A percentile compares a stretch with the other conserved stretches of the same genome.
phyloP scores from a whole-genome alignment of 2,113 vertebrate species.

The Urocolius indicus region DNA sequence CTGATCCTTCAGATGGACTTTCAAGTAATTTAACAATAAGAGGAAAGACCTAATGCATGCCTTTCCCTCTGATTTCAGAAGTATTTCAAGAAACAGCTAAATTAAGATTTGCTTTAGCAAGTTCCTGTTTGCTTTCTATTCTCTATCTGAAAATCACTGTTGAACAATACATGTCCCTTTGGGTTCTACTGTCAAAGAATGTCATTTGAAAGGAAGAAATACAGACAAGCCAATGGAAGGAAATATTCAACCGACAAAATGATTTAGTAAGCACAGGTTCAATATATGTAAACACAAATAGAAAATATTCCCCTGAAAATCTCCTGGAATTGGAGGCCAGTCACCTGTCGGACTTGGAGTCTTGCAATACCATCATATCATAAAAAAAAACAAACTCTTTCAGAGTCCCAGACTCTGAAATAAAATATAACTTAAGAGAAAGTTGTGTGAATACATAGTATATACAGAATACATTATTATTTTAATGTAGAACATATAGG shows the following conservation, averaged over 20 bases:
- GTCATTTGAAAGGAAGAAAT: neutral
- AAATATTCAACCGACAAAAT: neutral
- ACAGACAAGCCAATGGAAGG: neutral
- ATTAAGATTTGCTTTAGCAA: neutral
- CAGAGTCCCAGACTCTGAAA: neutral
- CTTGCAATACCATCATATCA: neutral
- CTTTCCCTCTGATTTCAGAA: neutral
- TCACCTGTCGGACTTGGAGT: neutral
- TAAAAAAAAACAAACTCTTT: neutral
- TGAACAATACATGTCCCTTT: neutral
- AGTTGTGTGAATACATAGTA: neutral
- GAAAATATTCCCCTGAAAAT: neutral
- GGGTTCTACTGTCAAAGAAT: neutral
- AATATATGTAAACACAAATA: slow-evolving; percentile 10
- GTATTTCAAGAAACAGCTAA: neutral
- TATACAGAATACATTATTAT: neutral
- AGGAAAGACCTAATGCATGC: neutral
- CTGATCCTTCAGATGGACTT: neutral
- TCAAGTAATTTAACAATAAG: neutral
- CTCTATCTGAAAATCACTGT: slow-evolving; percentile 1
- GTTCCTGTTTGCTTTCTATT: slow-evolving; percentile 8
- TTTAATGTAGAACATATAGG: neutral
- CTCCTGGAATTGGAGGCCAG: neutral
- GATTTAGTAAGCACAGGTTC: neutral
- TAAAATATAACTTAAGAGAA: neutral